Evolutionary conservation across 2,797 vertebrate species (phyloP), one percentile per base, ranked within the genome.

Genomic region (Sciaenops ocellatus): DNA sequence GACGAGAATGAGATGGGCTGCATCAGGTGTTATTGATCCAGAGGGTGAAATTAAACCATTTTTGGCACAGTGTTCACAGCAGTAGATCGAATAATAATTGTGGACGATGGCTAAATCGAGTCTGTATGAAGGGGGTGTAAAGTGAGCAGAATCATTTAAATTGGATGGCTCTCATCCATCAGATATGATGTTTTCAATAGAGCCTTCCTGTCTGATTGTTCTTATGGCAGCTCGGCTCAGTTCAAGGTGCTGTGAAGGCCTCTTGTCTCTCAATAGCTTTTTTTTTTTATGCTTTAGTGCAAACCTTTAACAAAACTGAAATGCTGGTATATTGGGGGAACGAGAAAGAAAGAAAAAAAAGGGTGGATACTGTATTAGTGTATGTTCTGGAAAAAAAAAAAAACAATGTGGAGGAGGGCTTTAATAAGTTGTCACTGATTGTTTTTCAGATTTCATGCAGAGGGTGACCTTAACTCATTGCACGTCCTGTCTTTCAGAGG

Each of bases 21-120:
- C 83, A 92, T 92, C 90, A 89, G 87, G 78, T 85, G 84, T 52
- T 87, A 93, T 94, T 87, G 93, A 94, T 93, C 90, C 80, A 48
- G 15, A 41, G 42, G 61, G 79, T 84, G 79, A 92, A 90, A 92
- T 93, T 89, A 92, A 92, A 91, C 83, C 87, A 88, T 89, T 93
- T 93, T 93, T 85, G 79, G 73, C 67, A 51, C 83, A n/a, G 73
- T 84, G 83, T 88, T 87, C 87, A 87, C 79, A 75, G 82, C 82
- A 82, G 83, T 59, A 59, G 82, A 90, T 93, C 82, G 86, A 93
- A 93, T 88, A 83, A 92, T 92, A 92, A 93, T 89, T 86, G 86
- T 66, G 46, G 82, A 82, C 68, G 73, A 92, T 90, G 84, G 80
- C 59, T 88, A 89, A 91, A 94, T 87, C 18, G 69, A 83, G 85